These are phyloP conservation scores for Machimus atricapillus DNA, from an alignment of 2,888 invertebrate species.

Conservation along the genomic window DNA sequence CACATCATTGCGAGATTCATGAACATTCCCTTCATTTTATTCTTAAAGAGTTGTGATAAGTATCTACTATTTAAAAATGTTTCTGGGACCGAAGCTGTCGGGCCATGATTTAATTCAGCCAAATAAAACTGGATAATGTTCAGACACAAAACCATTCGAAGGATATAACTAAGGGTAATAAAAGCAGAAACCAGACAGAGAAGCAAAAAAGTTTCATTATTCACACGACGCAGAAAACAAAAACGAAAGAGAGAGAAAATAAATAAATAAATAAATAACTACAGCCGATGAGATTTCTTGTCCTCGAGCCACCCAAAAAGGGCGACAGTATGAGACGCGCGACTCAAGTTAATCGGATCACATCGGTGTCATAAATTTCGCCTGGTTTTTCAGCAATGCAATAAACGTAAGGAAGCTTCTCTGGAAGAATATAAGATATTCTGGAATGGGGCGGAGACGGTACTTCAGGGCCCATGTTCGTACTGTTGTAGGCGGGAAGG, in stretches of 20 bases:
- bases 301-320: background rate
- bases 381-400: constrained; percentile 21
- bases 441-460: background rate
- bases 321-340: background rate
- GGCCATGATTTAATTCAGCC: background rate
- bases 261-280: background rate
- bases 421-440: background rate
- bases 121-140: background rate
- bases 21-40: background rate
- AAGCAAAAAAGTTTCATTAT: background rate
- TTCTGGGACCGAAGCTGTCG: background rate
- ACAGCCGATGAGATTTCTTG: constrained; percentile 21
- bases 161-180: background rate
- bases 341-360: constrained; percentile 36
- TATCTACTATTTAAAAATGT: background rate
- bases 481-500: background rate
- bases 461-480: background rate
- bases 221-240: background rate
- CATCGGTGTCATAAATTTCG: constrained; percentile 35
- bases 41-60: background rate
- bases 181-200: background rate
- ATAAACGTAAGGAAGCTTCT: constrained; percentile 10
- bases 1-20: background rate
- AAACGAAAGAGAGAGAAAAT: background rate
- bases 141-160: background rate